These are phyloP conservation scores for Arctia plantaginis DNA, from an alignment of 2,888 invertebrate genomes.

Conservation along the genomic window DNA sequence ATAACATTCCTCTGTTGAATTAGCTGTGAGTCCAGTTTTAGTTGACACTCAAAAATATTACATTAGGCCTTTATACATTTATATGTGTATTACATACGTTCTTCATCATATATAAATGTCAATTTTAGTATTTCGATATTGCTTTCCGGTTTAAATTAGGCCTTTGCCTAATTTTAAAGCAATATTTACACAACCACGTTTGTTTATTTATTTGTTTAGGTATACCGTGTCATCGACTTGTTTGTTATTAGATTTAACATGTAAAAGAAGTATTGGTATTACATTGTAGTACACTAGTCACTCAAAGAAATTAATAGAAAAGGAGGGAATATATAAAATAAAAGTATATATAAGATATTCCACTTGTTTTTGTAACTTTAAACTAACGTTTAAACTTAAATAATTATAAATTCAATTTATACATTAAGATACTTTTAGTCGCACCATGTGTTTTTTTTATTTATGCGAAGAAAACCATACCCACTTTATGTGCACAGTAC, in stretches of 20 bases:
- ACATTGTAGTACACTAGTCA: background rate
- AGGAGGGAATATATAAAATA: background rate
- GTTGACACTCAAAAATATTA: background rate
- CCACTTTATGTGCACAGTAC: no score
- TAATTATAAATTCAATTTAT: no score
- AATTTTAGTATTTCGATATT: background rate
- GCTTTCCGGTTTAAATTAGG: no score
- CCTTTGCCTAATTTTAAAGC: background rate
- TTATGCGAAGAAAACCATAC: no score
- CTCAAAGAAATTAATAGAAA: background rate
- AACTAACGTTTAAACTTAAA: no score
- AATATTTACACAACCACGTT: background rate
- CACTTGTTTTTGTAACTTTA: background rate
- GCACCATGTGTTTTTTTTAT: no score
- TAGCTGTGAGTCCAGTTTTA: background rate
- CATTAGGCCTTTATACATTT: background rate
- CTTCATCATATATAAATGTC: background rate
- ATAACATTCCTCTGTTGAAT: background rate
- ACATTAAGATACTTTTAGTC: no score
- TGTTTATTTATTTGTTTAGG: background rate
- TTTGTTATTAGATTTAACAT: background rate
- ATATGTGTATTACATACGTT: background rate
- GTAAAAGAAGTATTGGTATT: background rate
- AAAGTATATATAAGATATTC: background rate
- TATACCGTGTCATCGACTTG: background rate